Evolutionary conservation across 2,113 vertebrate genomes (phyloP).

Genomic region (Cheirogaleus medius): DNA sequence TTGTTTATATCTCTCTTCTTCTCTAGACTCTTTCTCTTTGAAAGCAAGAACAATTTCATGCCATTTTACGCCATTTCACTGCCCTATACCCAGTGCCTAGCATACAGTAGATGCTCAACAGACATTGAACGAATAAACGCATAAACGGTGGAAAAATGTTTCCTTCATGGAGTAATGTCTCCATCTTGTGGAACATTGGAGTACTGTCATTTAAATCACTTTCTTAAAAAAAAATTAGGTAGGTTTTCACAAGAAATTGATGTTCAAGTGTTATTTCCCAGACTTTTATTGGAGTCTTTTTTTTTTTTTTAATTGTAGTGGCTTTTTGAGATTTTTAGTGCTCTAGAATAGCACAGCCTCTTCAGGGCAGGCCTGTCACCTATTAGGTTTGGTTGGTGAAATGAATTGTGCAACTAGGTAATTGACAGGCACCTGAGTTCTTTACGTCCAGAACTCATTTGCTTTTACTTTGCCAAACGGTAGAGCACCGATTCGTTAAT

Average conservation of each 20-base stretch:
- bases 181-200: conserved; percentile 60
- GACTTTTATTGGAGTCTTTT: background rate
- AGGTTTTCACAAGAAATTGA: background rate
- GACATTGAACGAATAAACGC: background rate
- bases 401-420: background rate
- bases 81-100: background rate
- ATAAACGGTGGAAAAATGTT: background rate
- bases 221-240: background rate
- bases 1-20: background rate
- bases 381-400: background rate
- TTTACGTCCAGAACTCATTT: background rate
- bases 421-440: background rate
- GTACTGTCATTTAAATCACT: background rate
- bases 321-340: background rate
- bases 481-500: background rate
- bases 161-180: conserved; percentile 26
- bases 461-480: background rate
- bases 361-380: background rate
- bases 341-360: background rate
- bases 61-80: background rate
- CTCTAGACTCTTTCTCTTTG: background rate
- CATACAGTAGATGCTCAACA: background rate
- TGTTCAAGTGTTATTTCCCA: background rate
- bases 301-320: background rate
- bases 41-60: background rate